Conservation (phyloP, 2,888 invertebrate genomes). For the Portevinia maculata region DNA sequence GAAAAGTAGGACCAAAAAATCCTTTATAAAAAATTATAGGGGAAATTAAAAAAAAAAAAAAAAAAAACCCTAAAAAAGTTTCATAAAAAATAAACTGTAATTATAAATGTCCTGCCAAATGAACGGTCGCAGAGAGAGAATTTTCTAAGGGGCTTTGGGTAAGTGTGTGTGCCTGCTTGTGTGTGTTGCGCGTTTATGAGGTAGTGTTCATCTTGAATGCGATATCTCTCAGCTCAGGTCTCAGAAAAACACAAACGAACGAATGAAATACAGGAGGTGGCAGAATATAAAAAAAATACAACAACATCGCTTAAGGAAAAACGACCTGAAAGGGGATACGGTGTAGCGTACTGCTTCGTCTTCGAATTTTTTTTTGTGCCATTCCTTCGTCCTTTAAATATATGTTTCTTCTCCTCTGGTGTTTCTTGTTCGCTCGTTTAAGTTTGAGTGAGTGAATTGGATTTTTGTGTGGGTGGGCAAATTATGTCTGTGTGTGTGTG, state of each 20-base stretch:
- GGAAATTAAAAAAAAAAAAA: constrained; percentile 41
- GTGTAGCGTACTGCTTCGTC: constrained; percentile 28
- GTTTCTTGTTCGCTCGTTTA: constrained; percentile 36
- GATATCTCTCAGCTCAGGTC: constrained; percentile 36
- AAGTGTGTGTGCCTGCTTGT: not conserved
- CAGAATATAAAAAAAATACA: constrained; percentile 16
- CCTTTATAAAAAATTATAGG: constrained; percentile 18
- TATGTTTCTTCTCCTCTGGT: constrained; percentile 44
- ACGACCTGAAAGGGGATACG: constrained; percentile 6
- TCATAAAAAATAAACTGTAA: constrained; percentile 52
- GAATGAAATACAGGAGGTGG: constrained; percentile 54
- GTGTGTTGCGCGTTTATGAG: too few species aligned
- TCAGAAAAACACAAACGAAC: constrained; percentile 23
- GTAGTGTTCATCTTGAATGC: constrained; percentile 47
- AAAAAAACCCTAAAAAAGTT: constrained; percentile 30
- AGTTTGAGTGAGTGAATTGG: constrained; percentile 48
- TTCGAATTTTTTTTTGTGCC: constrained; percentile 20
- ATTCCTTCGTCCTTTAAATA: constrained; percentile 39
- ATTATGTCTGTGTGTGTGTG: constrained; percentile 11
- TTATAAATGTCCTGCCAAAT: constrained; percentile 68
- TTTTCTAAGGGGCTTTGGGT: not conserved
- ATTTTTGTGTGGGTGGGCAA: constrained; percentile 35
- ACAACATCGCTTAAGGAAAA: constrained; percentile 23
- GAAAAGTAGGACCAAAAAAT: constrained; percentile 23
- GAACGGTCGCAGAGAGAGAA: constrained; percentile 50